Evolutionary conservation across 2,888 invertebrate genomes (phyloP).

Genomic region (Drosophila ustulata): DNA sequence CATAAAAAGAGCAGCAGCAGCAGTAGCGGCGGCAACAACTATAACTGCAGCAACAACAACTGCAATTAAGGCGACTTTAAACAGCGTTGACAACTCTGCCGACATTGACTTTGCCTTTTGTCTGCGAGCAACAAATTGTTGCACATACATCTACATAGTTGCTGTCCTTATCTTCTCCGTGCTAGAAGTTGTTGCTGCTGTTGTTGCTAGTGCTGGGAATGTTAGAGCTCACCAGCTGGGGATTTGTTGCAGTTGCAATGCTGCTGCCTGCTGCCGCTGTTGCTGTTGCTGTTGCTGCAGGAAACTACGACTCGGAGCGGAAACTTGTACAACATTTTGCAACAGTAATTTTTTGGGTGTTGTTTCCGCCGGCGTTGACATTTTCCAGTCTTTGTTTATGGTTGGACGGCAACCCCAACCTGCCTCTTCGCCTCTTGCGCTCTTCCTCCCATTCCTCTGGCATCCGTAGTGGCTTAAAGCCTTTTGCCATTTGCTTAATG

Average conservation of each 20-base stretch:
- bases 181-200: conserved; percentile 10
- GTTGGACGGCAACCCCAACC: conserved; percentile 23
- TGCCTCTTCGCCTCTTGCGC: neutral
- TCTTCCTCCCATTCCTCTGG: neutral
- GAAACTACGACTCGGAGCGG: conserved; percentile 68
- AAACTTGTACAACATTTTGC: conserved; percentile 75
- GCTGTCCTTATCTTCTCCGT: conserved; percentile 33
- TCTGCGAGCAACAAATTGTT: conserved; percentile 73
- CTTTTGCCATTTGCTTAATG: conserved; percentile 59
- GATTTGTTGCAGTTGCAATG: conserved; percentile 57
- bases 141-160: conserved; percentile 62
- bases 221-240: conserved; percentile 64
- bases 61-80: conserved; percentile 78
- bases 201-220: conserved; percentile 38
- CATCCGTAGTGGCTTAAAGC: conserved; percentile 22
- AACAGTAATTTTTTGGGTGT: conserved; percentile 79
- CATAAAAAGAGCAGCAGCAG: conserved; percentile 55
- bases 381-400: conserved; percentile 63
- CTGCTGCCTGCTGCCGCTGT: conserved; percentile 11
- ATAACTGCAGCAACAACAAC: conserved; percentile 41
- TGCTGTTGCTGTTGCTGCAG: conserved; percentile 52
- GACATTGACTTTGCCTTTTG: conserved; percentile 72
- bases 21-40: conserved; percentile 18
- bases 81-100: conserved; percentile 74
- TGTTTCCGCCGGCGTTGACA: conserved; percentile 77